A percentile compares a stretch with the other conserved stretches of the same genome.
Evolutionary conservation across 2,797 vertebrate genomes (phyloP).

Genomic region (Spheniscus humboldti): DNA sequence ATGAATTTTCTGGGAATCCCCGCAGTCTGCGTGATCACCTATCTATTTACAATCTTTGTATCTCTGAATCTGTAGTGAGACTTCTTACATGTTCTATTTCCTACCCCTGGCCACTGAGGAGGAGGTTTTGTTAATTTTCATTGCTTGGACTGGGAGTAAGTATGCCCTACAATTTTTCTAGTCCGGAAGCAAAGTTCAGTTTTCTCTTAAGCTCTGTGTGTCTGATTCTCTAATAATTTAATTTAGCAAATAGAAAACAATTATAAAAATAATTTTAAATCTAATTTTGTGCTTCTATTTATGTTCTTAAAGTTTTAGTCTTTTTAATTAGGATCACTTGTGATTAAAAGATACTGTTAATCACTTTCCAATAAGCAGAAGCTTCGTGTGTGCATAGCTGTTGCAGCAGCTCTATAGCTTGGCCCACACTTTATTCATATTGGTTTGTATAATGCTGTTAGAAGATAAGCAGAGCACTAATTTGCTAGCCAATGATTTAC

Average conservation of each 20-base stretch:
- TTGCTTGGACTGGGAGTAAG: not conserved
- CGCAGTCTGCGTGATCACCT: rapidly evolving
- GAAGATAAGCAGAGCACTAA: not conserved
- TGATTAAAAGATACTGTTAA: not conserved
- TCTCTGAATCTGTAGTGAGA: not conserved
- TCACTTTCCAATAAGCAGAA: not conserved
- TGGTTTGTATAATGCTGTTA: not conserved
- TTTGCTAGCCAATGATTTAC: not conserved
- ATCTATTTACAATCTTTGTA: not conserved
- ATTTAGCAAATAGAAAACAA: not conserved
- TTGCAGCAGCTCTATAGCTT: not conserved
- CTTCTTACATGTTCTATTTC: not conserved
- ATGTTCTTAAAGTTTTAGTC: not conserved
- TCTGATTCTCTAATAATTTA: not conserved
- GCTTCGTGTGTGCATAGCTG: not conserved
- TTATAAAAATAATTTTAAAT: not conserved
- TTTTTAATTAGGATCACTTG: not conserved
- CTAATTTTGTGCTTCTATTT: not conserved
- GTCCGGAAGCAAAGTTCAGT: not conserved
- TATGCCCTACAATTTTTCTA: not conserved
- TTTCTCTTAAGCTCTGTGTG: not conserved
- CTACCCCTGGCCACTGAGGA: not conserved
- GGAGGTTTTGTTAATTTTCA: not conserved
- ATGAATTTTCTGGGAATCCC: not conserved
- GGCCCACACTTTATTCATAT: not conserved